Base-by-base conservation (phyloP, 1,140 invertebrate genomes). In the Drosophila subpulchrella region DNA sequence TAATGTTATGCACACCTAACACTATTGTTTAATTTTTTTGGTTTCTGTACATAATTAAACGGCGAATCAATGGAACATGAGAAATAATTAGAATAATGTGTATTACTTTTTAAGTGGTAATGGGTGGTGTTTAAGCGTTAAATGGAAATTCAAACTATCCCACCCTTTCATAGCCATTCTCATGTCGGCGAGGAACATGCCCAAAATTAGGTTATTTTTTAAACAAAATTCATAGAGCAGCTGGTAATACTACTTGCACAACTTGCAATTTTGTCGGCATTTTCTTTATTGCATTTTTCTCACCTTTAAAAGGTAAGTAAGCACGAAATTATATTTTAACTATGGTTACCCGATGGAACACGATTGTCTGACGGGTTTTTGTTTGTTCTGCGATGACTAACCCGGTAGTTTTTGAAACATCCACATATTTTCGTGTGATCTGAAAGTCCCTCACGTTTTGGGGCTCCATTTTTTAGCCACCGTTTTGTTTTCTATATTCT, bases 221-320 rank as follows among this genome's bases (percentile, higher is more conserved):
- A 20, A 12, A 1, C 1, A 20, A 6, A 5, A n/a, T 30, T 7
- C 2, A 5, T 4, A 50, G 0, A n/a, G 8, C 48, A 34, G 48
- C 34, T 68, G 66, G 66, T 54, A 50, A 70, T 61, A 46, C 34
- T 66, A 11, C 38, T 56, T 67, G 50, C 46, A 71, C 67, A 71
- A 71, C 63, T 71, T 68, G 67, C 67, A 71, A 20, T 56, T 56
- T 36, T 41, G 36, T 53, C 42, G 63, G 42, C 34, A 41, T 42
- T 58, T 46, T 46, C 13, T 47, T 55, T 24, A 39, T 20, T 50
- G 12, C 11, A 48, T 41, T 71, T 48, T 41, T 55, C n/a, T 15
- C 15, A 47, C 44, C 48, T 58, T 50, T 24, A 13, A n/a, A 58
- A 72, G 68, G 68, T 72, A 71, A 38, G 68, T 71, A 71, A 34